Conservation (phyloP, 2,888 invertebrate species). For the Apamea epomidion region DNA sequence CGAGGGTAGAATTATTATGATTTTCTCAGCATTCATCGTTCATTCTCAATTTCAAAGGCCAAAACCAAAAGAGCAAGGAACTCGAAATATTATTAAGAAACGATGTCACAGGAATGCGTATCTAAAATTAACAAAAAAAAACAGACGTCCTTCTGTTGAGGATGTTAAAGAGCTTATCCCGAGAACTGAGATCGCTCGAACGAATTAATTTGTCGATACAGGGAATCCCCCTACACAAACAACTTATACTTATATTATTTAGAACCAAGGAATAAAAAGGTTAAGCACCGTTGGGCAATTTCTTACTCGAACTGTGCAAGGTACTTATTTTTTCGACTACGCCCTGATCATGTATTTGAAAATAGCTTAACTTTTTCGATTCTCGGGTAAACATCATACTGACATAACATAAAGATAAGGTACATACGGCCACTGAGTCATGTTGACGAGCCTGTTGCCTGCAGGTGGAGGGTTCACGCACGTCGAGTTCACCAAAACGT, state of each 20-base stretch:
- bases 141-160: conserved; percentile 13
- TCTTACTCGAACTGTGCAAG: not conserved
- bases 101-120: conserved; percentile 18
- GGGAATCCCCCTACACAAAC: not conserved
- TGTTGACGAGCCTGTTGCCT: conserved; percentile 83
- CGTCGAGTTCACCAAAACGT: conserved; percentile 85
- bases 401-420: conserved; percentile 25
- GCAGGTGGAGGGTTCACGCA: conserved; percentile 82
- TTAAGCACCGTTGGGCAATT: not conserved
- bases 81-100: not conserved
- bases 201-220: conserved; percentile 21
- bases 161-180: conserved; percentile 12
- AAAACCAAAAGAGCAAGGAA: not conserved
- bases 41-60: not conserved
- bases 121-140: not conserved
- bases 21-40: not conserved
- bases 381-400: conserved; percentile 12
- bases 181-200: conserved; percentile 4
- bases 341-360: no score
- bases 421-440: conserved; percentile 88
- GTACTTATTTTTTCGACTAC: not conserved
- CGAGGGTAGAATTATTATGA: not conserved
- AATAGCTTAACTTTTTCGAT: not conserved
- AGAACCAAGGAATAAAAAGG: not conserved
- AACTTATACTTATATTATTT: not conserved